phyloP scores from a whole-genome alignment of 2,797 vertebrate species.

The Nannoperca australis region DNA sequence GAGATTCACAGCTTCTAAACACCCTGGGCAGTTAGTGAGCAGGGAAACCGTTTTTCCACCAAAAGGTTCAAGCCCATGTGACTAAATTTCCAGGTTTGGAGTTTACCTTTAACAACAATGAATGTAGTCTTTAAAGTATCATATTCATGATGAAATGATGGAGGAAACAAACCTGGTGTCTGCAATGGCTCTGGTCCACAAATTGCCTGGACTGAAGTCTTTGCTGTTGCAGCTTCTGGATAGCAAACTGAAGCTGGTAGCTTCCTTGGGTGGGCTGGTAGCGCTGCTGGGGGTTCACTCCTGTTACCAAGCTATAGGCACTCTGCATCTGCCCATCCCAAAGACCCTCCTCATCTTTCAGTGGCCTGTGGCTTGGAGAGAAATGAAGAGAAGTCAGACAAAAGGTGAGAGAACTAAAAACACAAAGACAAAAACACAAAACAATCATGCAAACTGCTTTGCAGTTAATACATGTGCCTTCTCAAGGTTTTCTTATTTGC shows the following conservation, averaged over 20 bases:
- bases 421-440: not conserved
- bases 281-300: constrained; percentile 74
- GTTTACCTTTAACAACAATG: not conserved
- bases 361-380: constrained; percentile 70
- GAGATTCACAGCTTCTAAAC: constrained; percentile 25
- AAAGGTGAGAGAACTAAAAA: constrained; percentile 8
- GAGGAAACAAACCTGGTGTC: constrained; percentile 82
- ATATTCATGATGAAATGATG: constrained; percentile 8
- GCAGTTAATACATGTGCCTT: not conserved
- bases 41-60: constrained; percentile 20
- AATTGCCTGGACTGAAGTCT: constrained; percentile 87
- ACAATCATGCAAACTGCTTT: not conserved
- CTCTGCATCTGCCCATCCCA: constrained; percentile 82
- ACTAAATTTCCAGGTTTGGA: too few species aligned
- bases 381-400: constrained; percentile 11
- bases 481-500: not conserved
- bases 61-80: constrained; percentile 28
- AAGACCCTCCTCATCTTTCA: constrained; percentile 73
- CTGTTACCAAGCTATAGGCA: constrained; percentile 73
- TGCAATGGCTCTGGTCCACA: constrained; percentile 87
- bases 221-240: constrained; percentile 93
- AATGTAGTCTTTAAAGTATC: constrained; percentile 3
- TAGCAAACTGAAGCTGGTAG: constrained; percentile 91
- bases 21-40: constrained; percentile 4
- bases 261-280: constrained; percentile 81